Evolutionary conservation across 2,888 invertebrate genomes (phyloP), one percentile per base, ranked within the genome.

Genomic region (Theretra japonica): DNA sequence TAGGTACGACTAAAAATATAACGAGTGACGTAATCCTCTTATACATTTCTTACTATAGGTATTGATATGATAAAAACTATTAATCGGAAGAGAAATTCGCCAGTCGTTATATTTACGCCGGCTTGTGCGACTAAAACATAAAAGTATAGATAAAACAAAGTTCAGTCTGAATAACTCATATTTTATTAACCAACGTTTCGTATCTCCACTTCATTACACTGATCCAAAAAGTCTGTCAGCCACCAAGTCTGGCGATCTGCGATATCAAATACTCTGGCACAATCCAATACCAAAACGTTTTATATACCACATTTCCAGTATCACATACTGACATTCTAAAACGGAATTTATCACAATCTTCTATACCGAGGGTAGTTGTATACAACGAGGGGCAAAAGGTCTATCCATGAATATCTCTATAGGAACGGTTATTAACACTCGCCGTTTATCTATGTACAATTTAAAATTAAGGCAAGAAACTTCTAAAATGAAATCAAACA

Each of bases 291-390:
- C 65, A 48, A 53, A 53, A 65, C 23, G 25, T 25, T 23, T 15
- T 25, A 58, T 58, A 58, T 25, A 58, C 41, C 41, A 25, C 60
- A 69, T 50, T 30, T 69, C 28, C n/a, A 56, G 50, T 56, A 56
- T 69, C 56, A 69, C 30, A 56, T 56, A 21, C 5, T 68, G 33
- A 7, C 53, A 19, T 53, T 23, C 25, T 23, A 58, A 58, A 48
- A 41, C 50, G 30, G 69, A 69, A 56, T 5, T 28, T 56, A 69
- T 53, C 69, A 69, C 50, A 69, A 28, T 53, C 5, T 69, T 69
- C 56, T 68, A 30, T 25, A 23, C 15, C 15, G 23, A 23, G 25
- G 58, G 5, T 25, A 58, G 25, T 58, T 25, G 25, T 21, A 53
- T 53, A 53, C 17, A n/a, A 62, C 53, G 53, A 53, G n/a, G 69